A percentile compares a stretch with the other conserved stretches of the same genome.
Conservation (phyloP, 92 coral and sea anemone genomes). For the Phenganax marumi region DNA sequence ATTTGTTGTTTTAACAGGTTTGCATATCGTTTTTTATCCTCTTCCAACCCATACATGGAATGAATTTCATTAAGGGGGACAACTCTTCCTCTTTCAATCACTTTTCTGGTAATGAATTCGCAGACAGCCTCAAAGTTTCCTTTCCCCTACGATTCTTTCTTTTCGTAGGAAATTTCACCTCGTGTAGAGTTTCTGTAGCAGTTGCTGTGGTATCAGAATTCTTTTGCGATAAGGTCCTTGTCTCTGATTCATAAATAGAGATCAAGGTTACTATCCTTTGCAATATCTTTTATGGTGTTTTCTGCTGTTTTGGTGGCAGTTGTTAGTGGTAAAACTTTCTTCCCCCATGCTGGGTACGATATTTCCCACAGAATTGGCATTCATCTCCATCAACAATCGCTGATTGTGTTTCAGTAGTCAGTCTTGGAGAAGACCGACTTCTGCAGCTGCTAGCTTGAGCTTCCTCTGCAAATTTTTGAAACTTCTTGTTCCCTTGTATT, state of each 20-base stretch:
- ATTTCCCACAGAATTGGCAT: constrained; percentile 15
- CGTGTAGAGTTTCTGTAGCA: constrained; percentile 14
- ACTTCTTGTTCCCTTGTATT: constrained; percentile 16
- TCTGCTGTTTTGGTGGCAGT: neutral
- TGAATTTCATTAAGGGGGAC: constrained; percentile 1
- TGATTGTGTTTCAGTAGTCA: neutral
- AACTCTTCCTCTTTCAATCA: constrained; percentile 7
- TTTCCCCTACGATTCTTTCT: neutral
- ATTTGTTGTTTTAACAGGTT: neutral
- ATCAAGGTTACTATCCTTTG: neutral
- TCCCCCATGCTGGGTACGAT: constrained; percentile 18
- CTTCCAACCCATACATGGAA: constrained; percentile 12
- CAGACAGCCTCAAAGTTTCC: constrained; percentile 8
- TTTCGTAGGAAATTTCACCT: constrained; percentile 1
- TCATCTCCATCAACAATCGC: neutral
- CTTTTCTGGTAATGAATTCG: neutral
- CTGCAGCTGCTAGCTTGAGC: constrained; percentile 6
- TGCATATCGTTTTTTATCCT: constrained; percentile 14
- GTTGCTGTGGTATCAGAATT: constrained; percentile 7
- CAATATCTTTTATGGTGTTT: neutral
- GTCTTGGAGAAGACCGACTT: neutral
- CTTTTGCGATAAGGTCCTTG: constrained; percentile 16
- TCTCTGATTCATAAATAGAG: neutral
- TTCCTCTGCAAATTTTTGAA: neutral
- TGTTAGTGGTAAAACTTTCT: neutral